Conservation (phyloP, 2,113 vertebrate species). For the Chrysemys picta region DNA sequence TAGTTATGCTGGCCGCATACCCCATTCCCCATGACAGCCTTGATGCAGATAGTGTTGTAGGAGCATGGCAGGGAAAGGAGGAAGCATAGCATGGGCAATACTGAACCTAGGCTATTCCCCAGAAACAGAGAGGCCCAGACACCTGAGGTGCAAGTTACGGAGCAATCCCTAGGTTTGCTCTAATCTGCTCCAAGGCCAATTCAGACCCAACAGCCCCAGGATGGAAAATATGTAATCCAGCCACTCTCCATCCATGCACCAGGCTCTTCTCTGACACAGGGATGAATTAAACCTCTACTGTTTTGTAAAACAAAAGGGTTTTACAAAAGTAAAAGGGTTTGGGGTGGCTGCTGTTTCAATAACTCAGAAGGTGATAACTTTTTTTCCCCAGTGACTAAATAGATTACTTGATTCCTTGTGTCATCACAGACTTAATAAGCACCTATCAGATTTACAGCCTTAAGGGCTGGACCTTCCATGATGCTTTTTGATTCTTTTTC, state of each 20-base stretch:
- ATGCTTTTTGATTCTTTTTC: not conserved
- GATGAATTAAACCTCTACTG: not conserved
- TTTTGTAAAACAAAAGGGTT: not conserved
- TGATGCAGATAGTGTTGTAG: not conserved
- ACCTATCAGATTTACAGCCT: accelerated
- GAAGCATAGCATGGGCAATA: not conserved
- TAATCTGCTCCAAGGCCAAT: not conserved
- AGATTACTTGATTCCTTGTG: not conserved
- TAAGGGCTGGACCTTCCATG: not conserved
- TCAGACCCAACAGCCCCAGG: not conserved
- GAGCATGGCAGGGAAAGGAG: not conserved
- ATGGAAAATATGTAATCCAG: not conserved
- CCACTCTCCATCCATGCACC: not conserved
- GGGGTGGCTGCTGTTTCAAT: not conserved
- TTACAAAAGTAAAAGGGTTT: not conserved
- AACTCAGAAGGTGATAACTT: not conserved
- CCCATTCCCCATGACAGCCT: accelerated
- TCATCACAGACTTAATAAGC: not conserved
- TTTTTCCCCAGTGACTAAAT: not conserved
- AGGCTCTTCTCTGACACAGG: not conserved
- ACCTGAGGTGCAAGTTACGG: not conserved
- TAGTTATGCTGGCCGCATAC: not conserved
- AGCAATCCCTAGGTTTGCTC: not conserved
- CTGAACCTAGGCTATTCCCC: not conserved
- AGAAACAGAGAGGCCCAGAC: not conserved